A percentile compares a stretch with the other conserved stretches of the same genome.
Evolutionary conservation across 2,888 invertebrate genomes (phyloP).

Genomic region (Drosophila trichaetosa): DNA sequence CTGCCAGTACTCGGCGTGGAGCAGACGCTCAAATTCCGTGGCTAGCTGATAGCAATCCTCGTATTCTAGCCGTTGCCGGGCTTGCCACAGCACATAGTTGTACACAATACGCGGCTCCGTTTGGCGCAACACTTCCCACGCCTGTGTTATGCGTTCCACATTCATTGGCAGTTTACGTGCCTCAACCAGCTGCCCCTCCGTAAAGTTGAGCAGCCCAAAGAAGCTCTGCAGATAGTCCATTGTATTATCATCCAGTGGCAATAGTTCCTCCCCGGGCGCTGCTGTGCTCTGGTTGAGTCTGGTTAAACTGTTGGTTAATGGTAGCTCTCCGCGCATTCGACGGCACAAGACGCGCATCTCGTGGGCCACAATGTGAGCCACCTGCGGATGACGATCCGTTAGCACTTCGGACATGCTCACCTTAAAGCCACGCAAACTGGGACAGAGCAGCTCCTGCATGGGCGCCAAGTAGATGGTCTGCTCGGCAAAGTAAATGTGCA

Average conservation of each 20-base stretch:
- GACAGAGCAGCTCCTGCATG: slow-evolving; percentile 65
- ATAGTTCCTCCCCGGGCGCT: slow-evolving; percentile 22
- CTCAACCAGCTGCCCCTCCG: slow-evolving; percentile 53
- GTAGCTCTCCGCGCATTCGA: slow-evolving; percentile 64
- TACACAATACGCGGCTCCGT: slow-evolving; percentile 77
- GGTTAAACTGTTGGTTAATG: slow-evolving; percentile 32
- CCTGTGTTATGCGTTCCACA: slow-evolving; percentile 55
- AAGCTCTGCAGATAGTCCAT: slow-evolving; percentile 70
- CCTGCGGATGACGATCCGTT: slow-evolving; percentile 62
- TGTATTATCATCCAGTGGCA: slow-evolving; percentile 55
- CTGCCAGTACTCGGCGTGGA: slow-evolving; percentile 82
- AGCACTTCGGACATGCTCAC: slow-evolving; percentile 56
- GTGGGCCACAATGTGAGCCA: slow-evolving; percentile 71
- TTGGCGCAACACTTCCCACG: slow-evolving; percentile 59
- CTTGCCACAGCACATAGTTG: slow-evolving; percentile 82
- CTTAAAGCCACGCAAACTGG: slow-evolving; percentile 52
- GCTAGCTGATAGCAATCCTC: slow-evolving; percentile 72
- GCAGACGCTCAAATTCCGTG: slow-evolving; percentile 76
- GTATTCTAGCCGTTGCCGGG: slow-evolving; percentile 58
- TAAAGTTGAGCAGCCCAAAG: slow-evolving; percentile 68
- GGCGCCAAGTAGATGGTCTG: slow-evolving; percentile 78
- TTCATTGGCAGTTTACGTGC: slow-evolving; percentile 74
- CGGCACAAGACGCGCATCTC: slow-evolving; percentile 79
- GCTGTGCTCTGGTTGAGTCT: neutral
- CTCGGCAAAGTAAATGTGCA: slow-evolving; percentile 80